Conservation (phyloP, 2,113 vertebrate genomes). For the Strigops habroptila region DNA sequence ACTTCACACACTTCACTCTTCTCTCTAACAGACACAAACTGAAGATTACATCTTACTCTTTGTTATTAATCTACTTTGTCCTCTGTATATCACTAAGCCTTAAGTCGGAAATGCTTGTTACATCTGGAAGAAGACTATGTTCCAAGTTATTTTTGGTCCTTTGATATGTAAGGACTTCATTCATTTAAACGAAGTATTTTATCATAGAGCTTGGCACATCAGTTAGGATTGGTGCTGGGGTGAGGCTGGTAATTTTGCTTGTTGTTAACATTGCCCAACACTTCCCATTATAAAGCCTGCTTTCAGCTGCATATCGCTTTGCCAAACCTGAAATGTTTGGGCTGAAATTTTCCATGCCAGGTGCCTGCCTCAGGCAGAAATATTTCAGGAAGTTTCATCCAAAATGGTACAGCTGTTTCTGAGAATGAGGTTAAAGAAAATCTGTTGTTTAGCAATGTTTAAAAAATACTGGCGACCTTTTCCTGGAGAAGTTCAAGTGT, state of each 20-base stretch:
- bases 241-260: slow-evolving; percentile 30
- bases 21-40: slow-evolving; percentile 34
- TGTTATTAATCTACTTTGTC: slow-evolving; percentile 52
- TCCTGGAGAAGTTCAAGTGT: not conserved
- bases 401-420: slow-evolving; percentile 54
- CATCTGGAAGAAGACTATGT: slow-evolving; percentile 62
- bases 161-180: slow-evolving; percentile 49
- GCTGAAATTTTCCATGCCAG: slow-evolving; percentile 54
- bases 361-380: slow-evolving; percentile 51
- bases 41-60: slow-evolving; percentile 51
- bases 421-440: slow-evolving; percentile 40
- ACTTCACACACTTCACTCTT: not conserved
- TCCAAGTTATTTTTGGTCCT: slow-evolving; percentile 54
- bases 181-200: slow-evolving; percentile 53
- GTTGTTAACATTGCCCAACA: slow-evolving; percentile 40
- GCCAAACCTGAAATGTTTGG: slow-evolving; percentile 46
- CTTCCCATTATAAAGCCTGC: slow-evolving; percentile 24
- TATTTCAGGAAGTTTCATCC: slow-evolving; percentile 53
- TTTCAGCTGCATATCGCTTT: not conserved
- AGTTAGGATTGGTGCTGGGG: slow-evolving; percentile 4
- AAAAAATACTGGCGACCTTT: not conserved
- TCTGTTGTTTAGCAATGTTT: slow-evolving; percentile 12
- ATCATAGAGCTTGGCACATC: slow-evolving; percentile 16
- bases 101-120: slow-evolving; percentile 54
- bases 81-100: slow-evolving; percentile 57